A percentile compares a stretch with the other conserved stretches of the same genome.
Conservation (phyloP, 2,888 invertebrate genomes). For the Clusia tigrina region DNA sequence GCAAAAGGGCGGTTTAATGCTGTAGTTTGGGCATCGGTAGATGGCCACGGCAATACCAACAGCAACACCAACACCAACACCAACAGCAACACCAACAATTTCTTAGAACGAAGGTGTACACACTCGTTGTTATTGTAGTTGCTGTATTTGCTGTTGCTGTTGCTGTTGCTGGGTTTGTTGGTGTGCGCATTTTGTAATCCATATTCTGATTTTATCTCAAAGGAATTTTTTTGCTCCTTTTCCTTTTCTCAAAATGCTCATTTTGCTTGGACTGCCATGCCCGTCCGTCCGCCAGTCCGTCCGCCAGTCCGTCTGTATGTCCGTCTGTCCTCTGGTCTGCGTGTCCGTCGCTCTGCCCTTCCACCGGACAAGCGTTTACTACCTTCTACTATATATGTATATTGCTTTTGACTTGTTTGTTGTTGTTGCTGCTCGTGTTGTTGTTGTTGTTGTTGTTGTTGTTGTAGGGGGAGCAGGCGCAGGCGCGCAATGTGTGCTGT, state of each 20-base stretch:
- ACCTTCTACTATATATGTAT: background rate
- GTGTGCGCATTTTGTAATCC: conserved; percentile 46
- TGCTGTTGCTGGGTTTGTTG: conserved; percentile 13
- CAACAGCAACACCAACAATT: conserved; percentile 1
- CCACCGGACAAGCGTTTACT: background rate
- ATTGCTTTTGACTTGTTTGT: background rate
- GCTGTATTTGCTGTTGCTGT: conserved; percentile 11
- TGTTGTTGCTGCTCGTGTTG: too few relatives aligned
- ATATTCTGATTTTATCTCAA: conserved; percentile 46
- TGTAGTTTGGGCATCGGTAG: background rate
- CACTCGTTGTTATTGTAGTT: conserved; percentile 2
- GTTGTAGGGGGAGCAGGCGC: background rate
- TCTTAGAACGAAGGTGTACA: conserved; percentile 23
- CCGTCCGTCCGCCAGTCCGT: background rate
- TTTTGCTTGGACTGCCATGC: background rate
- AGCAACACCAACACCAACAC: background rate
- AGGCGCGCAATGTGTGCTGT: background rate
- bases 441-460: conserved; percentile 23
- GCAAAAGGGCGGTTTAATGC: background rate
- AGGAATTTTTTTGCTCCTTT: conserved; percentile 37
- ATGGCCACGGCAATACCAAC: too few relatives aligned
- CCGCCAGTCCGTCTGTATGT: background rate
- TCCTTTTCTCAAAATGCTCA: conserved; percentile 27
- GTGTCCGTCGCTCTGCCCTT: background rate
- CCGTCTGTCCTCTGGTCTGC: background rate